Conservation (phyloP, 2,113 vertebrate species). For the Hemichromis elongatus region DNA sequence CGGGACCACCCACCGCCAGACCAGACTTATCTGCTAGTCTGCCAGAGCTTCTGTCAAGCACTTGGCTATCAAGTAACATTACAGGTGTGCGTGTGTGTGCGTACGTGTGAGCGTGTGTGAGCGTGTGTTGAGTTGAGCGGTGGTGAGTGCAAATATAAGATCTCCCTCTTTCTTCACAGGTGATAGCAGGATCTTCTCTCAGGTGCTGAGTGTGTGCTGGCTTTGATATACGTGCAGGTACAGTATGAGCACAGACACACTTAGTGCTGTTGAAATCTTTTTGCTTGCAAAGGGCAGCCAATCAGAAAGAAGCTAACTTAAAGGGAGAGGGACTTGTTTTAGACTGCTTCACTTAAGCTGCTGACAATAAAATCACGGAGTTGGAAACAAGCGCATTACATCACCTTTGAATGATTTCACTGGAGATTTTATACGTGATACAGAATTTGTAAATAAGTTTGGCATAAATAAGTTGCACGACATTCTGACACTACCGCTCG, state of each 20-base stretch:
- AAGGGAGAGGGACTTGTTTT: not conserved
- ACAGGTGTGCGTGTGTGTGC: conserved; percentile 19
- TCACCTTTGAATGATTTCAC: not conserved
- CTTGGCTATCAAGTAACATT: conserved; percentile 47
- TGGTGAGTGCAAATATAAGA: conserved; percentile 25
- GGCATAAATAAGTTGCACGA: not conserved
- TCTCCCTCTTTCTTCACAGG: not conserved
- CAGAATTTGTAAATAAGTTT: not conserved
- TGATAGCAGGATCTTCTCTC: conserved; percentile 13
- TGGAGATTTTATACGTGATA: not conserved
- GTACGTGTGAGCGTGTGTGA: not conserved
- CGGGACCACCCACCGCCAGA: conserved; percentile 26
- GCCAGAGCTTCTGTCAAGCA: conserved; percentile 19
- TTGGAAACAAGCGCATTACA: not conserved
- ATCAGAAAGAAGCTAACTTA: not conserved
- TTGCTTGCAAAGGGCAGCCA: not conserved
- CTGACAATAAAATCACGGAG: no score
- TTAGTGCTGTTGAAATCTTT: not conserved
- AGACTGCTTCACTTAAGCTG: not conserved
- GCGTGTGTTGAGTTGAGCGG: not conserved
- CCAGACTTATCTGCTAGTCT: conserved; percentile 33
- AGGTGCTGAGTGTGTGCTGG: conserved; percentile 3
- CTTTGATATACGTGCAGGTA: not conserved
- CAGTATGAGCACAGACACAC: not conserved
- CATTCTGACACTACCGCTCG: not conserved